Evolutionary conservation across 2,888 invertebrate genomes (phyloP), one percentile per base, ranked within the genome.

Genomic region (Anaspis maculata): DNA sequence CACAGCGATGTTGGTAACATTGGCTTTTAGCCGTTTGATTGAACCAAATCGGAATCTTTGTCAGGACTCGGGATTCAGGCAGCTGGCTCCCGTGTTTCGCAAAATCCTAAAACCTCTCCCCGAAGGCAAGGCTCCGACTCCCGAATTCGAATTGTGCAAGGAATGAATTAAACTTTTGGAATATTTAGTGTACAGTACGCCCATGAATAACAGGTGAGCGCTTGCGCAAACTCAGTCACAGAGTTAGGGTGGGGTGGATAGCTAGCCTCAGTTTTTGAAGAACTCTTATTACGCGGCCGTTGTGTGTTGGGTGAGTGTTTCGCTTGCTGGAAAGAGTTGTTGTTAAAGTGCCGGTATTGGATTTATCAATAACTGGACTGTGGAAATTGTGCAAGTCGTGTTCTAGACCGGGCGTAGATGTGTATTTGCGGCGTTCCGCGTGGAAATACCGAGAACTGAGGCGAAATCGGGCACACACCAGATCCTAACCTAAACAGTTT

Each of bases 201-300:
- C 36, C 36, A 36, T 36, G 39, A 39, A 39, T 40, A 40, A 40
- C 40, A 40, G 36, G 36, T 40, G 32, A 27, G 40, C 32, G 40
- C 40, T 24, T 30, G 40, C 40, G 36, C 24, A 28, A 10, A 23
- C 21, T 9, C 10, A 23, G 24, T 27, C 36, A 26, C 13, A 14
- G 25, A 23, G 29, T 16, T 28, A 40, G 40, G 40, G 40, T 40
- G 40, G 40, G 40, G 40, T 40, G 36, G 24, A 30, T 26, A 28
- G 36, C 40, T 30, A 40, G 36, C 36, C 30, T 37, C 36, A 30
- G 40, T 40, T 36, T 40, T 36, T 28, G 36, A 39, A 40, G 30
- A 37, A 40, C 30, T 37, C 33, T 30, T 32, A 27, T 39, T 30
- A 35, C 32, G 31, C 33, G 36, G 33, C 33, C 33, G 36, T 40